phyloP scores from a whole-genome alignment of 2,113 vertebrate genomes.

The Boleophthalmus pectinirostris region DNA sequence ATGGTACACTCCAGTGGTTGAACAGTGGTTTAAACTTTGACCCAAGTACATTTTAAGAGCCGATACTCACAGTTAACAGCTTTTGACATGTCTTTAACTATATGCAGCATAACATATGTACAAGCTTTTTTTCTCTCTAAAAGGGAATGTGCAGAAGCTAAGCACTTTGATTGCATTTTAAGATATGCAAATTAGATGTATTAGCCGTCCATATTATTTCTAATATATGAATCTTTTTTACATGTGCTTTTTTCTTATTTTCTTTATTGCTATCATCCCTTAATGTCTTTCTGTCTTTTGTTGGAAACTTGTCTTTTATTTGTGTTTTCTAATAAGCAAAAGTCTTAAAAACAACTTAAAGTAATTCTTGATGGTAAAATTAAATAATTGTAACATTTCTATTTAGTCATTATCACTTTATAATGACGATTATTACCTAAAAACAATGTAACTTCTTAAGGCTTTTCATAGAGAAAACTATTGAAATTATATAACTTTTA shows the following conservation, averaged over 20 bases:
- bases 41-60: not conserved
- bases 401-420: conserved; percentile 6
- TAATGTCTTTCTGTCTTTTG: not conserved
- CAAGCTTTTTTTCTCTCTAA: not conserved
- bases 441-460: not conserved
- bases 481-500: conserved; percentile 43
- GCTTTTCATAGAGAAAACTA: not conserved
- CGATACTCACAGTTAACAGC: not conserved
- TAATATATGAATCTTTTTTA: not conserved
- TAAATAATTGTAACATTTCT: not conserved
- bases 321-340: not conserved
- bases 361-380: not conserved
- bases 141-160: not conserved
- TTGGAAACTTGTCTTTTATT: not conserved
- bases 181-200: conserved; percentile 3
- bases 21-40: not conserved
- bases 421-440: not conserved
- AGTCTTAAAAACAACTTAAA: not conserved
- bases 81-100: not conserved
- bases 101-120: not conserved
- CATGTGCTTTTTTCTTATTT: not conserved
- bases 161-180: conserved; percentile 12
- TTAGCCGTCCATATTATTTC: conserved; percentile 5
- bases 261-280: not conserved
- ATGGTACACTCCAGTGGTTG: not conserved